A percentile compares a stretch with the other conserved stretches of the same genome.
Conservation (phyloP, 1,140 invertebrate species). For the Papilio glaucus region DNA sequence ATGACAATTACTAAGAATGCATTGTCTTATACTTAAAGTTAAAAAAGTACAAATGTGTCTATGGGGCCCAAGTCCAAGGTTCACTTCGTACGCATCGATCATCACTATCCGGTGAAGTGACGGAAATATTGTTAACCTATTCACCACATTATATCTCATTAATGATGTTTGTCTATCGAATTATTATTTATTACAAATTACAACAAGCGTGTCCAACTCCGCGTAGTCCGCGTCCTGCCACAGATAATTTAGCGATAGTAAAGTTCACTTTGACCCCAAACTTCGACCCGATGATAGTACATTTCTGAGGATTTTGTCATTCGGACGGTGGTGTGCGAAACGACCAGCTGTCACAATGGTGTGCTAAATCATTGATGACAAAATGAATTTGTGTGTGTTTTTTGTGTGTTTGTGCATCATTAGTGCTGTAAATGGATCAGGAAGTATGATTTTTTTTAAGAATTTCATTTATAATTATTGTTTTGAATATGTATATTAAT, state of each 20-base stretch:
- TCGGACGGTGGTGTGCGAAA: constrained; percentile 53
- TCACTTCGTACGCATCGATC: too few relatives aligned
- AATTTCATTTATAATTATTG: constrained; percentile 31
- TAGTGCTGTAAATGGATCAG: constrained; percentile 58
- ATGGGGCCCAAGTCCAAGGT: too few relatives aligned
- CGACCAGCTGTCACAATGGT: constrained; percentile 55
- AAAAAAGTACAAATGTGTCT: too few relatives aligned
- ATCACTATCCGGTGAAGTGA: background rate
- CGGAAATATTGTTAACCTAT: background rate
- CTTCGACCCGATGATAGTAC: constrained; percentile 61
- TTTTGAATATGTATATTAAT: background rate
- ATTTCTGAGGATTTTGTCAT: constrained; percentile 67
- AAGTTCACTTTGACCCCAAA: constrained; percentile 70
- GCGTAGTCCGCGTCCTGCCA: constrained; percentile 44
- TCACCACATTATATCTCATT: constrained; percentile 25
- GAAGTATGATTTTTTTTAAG: constrained; percentile 59
- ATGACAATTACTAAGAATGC: too few relatives aligned
- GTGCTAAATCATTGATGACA: constrained; percentile 49
- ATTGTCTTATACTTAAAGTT: too few relatives aligned
- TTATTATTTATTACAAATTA: constrained; percentile 51
- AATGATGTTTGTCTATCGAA: constrained; percentile 31
- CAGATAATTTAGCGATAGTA: constrained; percentile 71
- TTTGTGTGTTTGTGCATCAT: constrained; percentile 69
- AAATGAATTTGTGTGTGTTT: constrained; percentile 72
- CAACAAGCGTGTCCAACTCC: constrained; percentile 45